Evolutionary conservation across 2,888 invertebrate species (phyloP).

Genomic region (Brachypterus glaber): DNA sequence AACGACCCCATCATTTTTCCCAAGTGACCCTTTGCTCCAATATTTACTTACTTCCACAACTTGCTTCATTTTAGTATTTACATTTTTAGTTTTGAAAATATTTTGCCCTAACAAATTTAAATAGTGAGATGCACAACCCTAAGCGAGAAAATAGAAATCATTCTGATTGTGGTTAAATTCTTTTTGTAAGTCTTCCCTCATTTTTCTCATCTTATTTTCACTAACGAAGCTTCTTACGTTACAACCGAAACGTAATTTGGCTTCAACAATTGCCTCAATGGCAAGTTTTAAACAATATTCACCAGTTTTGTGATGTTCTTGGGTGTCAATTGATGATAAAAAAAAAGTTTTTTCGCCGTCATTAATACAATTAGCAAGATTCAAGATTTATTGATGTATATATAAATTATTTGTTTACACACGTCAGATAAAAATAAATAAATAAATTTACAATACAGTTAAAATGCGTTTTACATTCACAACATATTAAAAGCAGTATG

Average conservation of each 20-base stretch:
- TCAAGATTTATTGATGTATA: too few relatives aligned
- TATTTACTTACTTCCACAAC: conserved; percentile 8
- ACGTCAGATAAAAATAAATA: too few relatives aligned
- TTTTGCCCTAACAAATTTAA: conserved; percentile 8
- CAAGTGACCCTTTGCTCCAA: neutral
- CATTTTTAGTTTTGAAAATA: conserved; percentile 7
- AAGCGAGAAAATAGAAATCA: conserved; percentile 8
- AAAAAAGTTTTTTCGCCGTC: conserved; percentile 10
- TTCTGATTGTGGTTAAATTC: conserved; percentile 3
- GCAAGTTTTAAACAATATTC: conserved; percentile 11
- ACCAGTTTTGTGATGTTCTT: conserved; percentile 7
- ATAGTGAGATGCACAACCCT: conserved; percentile 11
- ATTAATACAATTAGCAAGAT: conserved; percentile 9
- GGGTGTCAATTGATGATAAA: conserved; percentile 9
- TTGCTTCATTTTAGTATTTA: conserved; percentile 9
- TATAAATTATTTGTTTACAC: too few relatives aligned
- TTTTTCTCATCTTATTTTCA: conserved; percentile 12
- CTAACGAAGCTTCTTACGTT: conserved; percentile 10
- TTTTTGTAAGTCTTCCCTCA: conserved; percentile 7
- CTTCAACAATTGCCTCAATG: conserved; percentile 9
- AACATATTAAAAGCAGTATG: too few relatives aligned
- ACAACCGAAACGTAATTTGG: conserved; percentile 7
- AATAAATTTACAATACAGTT: too few relatives aligned
- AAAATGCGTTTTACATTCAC: too few relatives aligned
- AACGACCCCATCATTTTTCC: neutral